Conservation (phyloP, 2,888 invertebrate genomes). For the Acheta domesticus region DNA sequence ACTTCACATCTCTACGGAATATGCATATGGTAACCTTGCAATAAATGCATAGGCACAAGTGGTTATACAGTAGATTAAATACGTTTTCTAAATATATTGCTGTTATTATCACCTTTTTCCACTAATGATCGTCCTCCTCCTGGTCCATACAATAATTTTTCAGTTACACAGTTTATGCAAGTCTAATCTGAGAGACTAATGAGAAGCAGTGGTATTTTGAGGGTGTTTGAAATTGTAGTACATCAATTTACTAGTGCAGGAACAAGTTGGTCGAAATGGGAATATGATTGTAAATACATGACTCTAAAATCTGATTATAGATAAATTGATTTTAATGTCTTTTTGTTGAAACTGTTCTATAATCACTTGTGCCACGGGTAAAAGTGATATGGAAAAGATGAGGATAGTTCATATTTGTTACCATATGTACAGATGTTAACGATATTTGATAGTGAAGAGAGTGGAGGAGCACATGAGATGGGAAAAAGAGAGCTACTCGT, state of each 20-base stretch:
- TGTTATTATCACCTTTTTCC: neutral
- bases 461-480: conserved; percentile 5
- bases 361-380: conserved; percentile 18
- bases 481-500: neutral
- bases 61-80: neutral
- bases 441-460: neutral
- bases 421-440: conserved; percentile 18
- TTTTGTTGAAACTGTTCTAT: neutral
- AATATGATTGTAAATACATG: too few relatives aligned
- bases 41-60: conserved; percentile 18
- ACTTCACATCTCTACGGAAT: conserved; percentile 9
- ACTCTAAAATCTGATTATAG: too few relatives aligned
- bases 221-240: too few relatives aligned
- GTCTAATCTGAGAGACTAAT: too few relatives aligned
- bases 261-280: too few relatives aligned
- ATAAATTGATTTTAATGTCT: too few relatives aligned
- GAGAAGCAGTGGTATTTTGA: too few relatives aligned
- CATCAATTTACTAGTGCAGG: too few relatives aligned
- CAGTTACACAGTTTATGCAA: too few relatives aligned
- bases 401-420: neutral
- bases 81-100: neutral
- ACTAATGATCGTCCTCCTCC: too few relatives aligned
- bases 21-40: conserved; percentile 18
- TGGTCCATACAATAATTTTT: too few relatives aligned
- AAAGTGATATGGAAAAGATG: neutral